phyloP scores from a whole-genome alignment of 2,888 invertebrate genomes.

The Malachius bipustulatus region DNA sequence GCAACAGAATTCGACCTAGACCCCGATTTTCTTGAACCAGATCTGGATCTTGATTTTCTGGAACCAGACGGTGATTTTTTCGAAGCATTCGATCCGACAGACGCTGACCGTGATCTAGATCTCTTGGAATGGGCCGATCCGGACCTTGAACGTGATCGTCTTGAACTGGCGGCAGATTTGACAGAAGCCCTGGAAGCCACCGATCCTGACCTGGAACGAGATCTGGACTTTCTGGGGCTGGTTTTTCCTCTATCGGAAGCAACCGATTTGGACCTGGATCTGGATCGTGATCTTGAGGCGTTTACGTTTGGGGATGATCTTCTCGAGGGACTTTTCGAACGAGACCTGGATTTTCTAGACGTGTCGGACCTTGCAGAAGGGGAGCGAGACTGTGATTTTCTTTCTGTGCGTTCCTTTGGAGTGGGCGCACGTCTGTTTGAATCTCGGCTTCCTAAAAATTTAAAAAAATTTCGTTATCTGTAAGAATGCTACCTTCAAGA shows the following conservation, averaged over 20 bases:
- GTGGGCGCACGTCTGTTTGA: neutral
- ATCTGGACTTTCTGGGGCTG: constrained; percentile 11
- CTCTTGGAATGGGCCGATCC: constrained; percentile 16
- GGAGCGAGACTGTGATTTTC: constrained; percentile 20
- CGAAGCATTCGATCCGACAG: constrained; percentile 15
- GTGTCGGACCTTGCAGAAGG: constrained; percentile 27
- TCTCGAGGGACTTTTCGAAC: constrained; percentile 14
- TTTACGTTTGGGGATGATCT: too few relatives aligned
- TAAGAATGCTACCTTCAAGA: too few relatives aligned
- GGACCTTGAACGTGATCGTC: constrained; percentile 23
- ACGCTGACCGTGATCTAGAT: constrained; percentile 17
- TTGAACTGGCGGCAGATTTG: constrained; percentile 20
- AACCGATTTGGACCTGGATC: constrained; percentile 1
- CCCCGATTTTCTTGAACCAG: constrained; percentile 18
- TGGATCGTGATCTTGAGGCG: constrained; percentile 17
- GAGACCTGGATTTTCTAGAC: constrained; percentile 23
- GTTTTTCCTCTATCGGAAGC: neutral
- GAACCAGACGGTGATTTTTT: constrained; percentile 15
- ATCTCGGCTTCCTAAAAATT: constrained; percentile 9
- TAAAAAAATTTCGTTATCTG: too few relatives aligned
- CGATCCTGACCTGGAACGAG: constrained; percentile 17
- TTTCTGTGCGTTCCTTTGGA: constrained; percentile 11
- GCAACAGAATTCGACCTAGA: constrained; percentile 11
- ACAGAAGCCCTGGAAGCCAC: constrained; percentile 14
- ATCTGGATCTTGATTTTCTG: constrained; percentile 21